Percentiles rank a stretch among this genome's conserved stretches.
Evolutionary conservation across 2,797 vertebrate genomes (phyloP).

Genomic region (Oreochromis mossambicus): DNA sequence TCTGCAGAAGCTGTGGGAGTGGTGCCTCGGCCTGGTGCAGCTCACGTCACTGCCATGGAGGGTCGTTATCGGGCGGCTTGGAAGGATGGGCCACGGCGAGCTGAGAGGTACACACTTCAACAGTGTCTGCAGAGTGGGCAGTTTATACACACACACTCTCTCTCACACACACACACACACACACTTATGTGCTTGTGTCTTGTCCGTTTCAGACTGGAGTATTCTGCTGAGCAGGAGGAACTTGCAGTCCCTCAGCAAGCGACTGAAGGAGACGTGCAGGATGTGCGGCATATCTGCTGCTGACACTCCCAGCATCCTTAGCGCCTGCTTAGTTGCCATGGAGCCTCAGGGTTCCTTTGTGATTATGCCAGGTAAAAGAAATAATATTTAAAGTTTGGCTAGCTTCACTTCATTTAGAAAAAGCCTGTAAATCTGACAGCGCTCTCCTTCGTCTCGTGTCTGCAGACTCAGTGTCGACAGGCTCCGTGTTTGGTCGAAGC

Average conservation of each 20-base stretch:
- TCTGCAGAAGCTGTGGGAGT: conserved; percentile 98
- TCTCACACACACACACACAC: background rate
- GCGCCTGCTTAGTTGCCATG: conserved; percentile 97
- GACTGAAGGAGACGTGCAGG: conserved; percentile 94
- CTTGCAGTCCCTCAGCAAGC: conserved; percentile 93
- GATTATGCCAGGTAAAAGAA: conserved; percentile 95
- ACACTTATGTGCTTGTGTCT: background rate
- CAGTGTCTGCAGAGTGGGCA: background rate
- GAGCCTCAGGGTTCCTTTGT: conserved; percentile 98
- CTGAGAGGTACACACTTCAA: conserved; percentile 81
- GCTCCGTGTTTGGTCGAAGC: conserved; percentile 97
- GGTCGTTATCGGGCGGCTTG: conserved; percentile 97
- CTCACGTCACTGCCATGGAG: conserved; percentile 98
- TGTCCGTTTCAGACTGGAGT: conserved; percentile 85
- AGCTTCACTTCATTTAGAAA: background rate
- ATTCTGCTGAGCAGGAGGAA: conserved; percentile 96
- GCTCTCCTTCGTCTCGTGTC: background rate
- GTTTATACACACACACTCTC: background rate
- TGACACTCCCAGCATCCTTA: conserved; percentile 98
- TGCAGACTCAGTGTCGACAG: conserved; percentile 95
- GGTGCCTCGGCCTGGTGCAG: conserved; percentile 95
- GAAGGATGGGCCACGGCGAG: conserved; percentile 96
- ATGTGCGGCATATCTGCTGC: conserved; percentile 98
- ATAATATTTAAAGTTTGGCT: background rate
- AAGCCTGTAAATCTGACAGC: background rate